These are phyloP conservation scores for Melanostigma gelatinosum DNA, from an alignment of 2,113 vertebrate species.

Conservation along the genomic window DNA sequence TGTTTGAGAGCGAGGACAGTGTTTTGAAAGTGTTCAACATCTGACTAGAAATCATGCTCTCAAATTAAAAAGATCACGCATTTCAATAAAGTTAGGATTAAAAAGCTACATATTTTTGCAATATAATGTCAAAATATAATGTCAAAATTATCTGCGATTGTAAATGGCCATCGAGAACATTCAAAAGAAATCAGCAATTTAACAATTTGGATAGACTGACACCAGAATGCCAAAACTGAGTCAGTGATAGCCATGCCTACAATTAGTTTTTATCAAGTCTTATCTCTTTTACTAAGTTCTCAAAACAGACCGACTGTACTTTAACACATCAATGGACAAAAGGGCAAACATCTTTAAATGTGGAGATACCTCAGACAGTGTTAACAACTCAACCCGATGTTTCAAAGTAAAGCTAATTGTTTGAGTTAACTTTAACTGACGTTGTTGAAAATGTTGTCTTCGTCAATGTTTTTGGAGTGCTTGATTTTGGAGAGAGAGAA, in stretches of 20 bases:
- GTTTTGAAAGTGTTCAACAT: no score
- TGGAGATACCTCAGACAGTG: no score
- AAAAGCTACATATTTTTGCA: no score
- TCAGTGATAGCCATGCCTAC: not conserved
- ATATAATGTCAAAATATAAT: not conserved
- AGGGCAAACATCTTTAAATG: not conserved
- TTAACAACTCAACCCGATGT: not conserved
- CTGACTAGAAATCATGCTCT: no score
- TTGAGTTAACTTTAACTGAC: not conserved
- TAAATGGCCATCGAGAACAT: not conserved
- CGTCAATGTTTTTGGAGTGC: not conserved
- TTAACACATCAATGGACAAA: not conserved
- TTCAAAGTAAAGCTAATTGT: not conserved
- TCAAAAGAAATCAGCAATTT: not conserved
- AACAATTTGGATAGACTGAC: not conserved
- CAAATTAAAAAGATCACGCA: no score
- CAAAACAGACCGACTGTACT: not conserved
- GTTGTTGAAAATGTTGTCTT: not conserved
- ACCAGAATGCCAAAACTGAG: not conserved
- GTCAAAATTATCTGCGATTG: slow-evolving; percentile 1
- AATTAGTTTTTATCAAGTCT: not conserved
- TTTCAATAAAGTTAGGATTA: no score
- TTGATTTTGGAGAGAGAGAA: not conserved
- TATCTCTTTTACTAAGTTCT: not conserved
- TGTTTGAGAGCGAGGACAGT: no score